Percentiles rank a stretch among this genome's conserved stretches.
Evolutionary conservation across 2,888 invertebrate genomes (phyloP).

Genomic region (Sesia apiformis): DNA sequence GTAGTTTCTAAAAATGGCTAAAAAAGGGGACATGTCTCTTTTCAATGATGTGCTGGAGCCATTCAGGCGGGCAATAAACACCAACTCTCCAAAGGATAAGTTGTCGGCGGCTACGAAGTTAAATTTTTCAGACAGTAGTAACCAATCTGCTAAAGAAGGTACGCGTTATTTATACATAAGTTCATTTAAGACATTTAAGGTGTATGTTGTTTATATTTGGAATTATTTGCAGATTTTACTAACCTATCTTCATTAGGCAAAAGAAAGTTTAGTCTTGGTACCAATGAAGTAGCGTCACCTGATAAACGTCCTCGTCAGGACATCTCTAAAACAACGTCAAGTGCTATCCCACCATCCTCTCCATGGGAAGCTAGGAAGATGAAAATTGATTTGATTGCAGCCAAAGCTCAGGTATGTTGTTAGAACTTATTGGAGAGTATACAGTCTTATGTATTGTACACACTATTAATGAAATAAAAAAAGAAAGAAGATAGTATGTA

Average conservation of each 20-base stretch:
- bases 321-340: conserved; percentile 28
- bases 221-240: conserved; percentile 32
- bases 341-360: conserved; percentile 46
- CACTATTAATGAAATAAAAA: too few species aligned
- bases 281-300: conserved; percentile 36
- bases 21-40: conserved; percentile 62
- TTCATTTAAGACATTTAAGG: neutral
- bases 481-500: too few species aligned
- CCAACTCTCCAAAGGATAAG: conserved; percentile 63
- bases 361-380: conserved; percentile 80
- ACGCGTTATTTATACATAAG: conserved; percentile 5
- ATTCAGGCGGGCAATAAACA: conserved; percentile 62
- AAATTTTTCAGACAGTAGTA: conserved; percentile 65
- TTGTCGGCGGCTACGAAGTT: conserved; percentile 54
- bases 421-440: neutral
- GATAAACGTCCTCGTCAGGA: conserved; percentile 52
- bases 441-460: too few species aligned
- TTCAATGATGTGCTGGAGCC: conserved; percentile 63
- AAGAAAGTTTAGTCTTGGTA: conserved; percentile 48
- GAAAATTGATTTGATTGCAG: conserved; percentile 78
- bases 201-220: too few species aligned
- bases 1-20: conserved; percentile 39
- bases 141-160: conserved; percentile 61
- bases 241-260: conserved; percentile 49
- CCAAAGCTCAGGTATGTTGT: conserved; percentile 64